Conservation (phyloP, 2,113 vertebrate species). For the Isurus oxyrinchus region DNA sequence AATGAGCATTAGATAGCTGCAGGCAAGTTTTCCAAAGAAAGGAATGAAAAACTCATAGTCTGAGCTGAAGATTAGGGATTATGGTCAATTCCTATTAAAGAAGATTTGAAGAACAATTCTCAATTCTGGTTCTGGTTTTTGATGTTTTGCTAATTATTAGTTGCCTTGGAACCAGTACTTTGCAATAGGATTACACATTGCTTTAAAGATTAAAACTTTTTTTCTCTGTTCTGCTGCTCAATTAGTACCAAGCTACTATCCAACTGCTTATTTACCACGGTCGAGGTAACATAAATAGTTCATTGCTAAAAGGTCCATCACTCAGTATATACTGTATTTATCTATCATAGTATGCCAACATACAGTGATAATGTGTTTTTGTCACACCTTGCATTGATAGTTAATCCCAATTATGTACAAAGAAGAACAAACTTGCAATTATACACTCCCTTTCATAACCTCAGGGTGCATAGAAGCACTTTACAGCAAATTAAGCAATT, state of each 20-base stretch:
- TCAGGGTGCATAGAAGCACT: background rate
- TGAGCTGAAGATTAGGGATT: conserved; percentile 33
- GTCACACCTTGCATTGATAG: background rate
- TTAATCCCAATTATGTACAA: background rate
- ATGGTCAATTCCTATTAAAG: conserved; percentile 33
- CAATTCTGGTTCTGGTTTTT: conserved; percentile 23
- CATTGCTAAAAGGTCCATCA: background rate
- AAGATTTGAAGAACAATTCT: conserved; percentile 37
- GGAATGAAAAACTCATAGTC: conserved; percentile 30
- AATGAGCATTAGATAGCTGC: conserved; percentile 11
- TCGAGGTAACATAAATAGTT: background rate
- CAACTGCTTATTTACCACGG: conserved; percentile 18
- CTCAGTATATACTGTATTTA: background rate
- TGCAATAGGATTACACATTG: conserved; percentile 35
- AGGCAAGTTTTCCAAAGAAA: background rate
- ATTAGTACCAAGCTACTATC: conserved; percentile 26
- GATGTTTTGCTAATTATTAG: conserved; percentile 33
- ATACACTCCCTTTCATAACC: background rate
- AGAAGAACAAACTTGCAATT: background rate
- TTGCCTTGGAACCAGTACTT: conserved; percentile 24
- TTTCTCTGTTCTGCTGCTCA: conserved; percentile 13
- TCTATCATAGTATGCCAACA: background rate
- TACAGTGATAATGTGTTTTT: background rate
- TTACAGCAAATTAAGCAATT: background rate
- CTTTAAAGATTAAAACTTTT: conserved; percentile 34